A percentile compares a stretch with the other conserved stretches of the same genome.
Conservation (phyloP, 2,797 vertebrate species). For the Antennarius maculatus region DNA sequence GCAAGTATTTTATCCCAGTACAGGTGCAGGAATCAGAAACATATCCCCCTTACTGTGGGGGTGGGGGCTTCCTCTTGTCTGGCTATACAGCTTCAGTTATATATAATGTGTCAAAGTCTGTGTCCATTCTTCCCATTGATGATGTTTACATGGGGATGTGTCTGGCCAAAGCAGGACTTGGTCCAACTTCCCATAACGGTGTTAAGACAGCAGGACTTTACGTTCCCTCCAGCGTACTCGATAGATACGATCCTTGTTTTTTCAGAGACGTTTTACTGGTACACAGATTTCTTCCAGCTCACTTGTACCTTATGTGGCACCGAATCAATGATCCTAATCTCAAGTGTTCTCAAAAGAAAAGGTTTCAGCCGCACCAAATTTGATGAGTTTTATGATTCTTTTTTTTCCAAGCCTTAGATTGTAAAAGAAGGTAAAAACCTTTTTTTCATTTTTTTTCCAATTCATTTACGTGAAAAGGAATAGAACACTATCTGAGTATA, state of each 20-base stretch:
- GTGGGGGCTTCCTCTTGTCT: constrained; percentile 85
- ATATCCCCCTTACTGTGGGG: constrained; percentile 82
- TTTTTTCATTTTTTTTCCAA: too few relatives aligned
- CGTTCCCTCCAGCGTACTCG: constrained; percentile 45
- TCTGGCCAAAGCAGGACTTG: constrained; percentile 75
- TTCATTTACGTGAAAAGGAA: too few relatives aligned
- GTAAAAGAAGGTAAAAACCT: too few relatives aligned
- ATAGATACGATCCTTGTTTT: constrained; percentile 78
- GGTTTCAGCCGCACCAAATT: too few relatives aligned
- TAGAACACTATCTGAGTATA: too few relatives aligned
- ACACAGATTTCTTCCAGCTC: constrained; percentile 82
- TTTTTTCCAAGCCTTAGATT: too few relatives aligned
- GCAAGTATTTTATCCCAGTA: constrained; percentile 85
- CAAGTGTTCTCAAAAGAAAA: constrained; percentile 42
- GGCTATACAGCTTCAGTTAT: constrained; percentile 77
- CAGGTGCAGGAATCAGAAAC: constrained; percentile 63
- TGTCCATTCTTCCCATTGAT: constrained; percentile 83
- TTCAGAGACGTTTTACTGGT: constrained; percentile 84
- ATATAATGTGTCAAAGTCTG: constrained; percentile 51
- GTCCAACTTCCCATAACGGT: constrained; percentile 76
- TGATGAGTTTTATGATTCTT: too few relatives aligned
- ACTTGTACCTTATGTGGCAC: constrained; percentile 83
- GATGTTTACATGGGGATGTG: constrained; percentile 90
- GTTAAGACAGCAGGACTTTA: constrained; percentile 75
- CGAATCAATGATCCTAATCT: constrained; percentile 66